Evolutionary conservation across 2,888 invertebrate species (phyloP), one percentile per base, ranked within the genome.

Genomic region (Lepidocyrtinus sp.): DNA sequence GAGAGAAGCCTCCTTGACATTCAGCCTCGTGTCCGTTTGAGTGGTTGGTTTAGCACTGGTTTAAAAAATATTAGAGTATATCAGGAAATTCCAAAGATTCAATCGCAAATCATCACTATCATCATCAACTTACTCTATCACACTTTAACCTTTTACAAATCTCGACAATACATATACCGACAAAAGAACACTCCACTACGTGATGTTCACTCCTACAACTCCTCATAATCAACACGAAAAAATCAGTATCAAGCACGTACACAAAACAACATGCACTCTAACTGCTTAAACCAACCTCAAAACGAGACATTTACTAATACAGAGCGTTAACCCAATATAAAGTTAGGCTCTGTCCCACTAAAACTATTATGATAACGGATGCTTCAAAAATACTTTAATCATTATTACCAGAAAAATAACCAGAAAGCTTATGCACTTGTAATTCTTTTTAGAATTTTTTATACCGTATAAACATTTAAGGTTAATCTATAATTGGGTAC

Each of bases 1-100:
- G 75, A 36, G 46, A n/a, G 55, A 55, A 69, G 80, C 80, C 80
- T 59, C 80, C 80, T 19, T 80, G 80, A 80, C 80, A 80, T 67
- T 67, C 64, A 25, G 2, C 55, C 9, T 80, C 80, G 17, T 75
- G 75, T 50, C 80, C 75, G 17, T 61, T 69, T 46, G 80, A 80
- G 55, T 80, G 80, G 80, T 25, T 80, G 71, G 80, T 80, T 65
- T 80, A 80, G 75, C 78, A 46, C 26, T 62, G 27, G n/a, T 55
- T 55, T 55, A 12, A 15, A 12, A 55, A 55, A 55, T n/a, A 55
- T 9, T 55, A n/a, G 12, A 61, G 21, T 69, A 62, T 62, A 71
- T 62, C 71, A 59, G 25, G 21, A 67, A 46, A 46, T 45, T 22
- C 21, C 3, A 45, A 55, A 17, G 25, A 22, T 25, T 26, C 24